Conservation (phyloP, 2,888 invertebrate genomes). For the Ornithoptera priamus region DNA sequence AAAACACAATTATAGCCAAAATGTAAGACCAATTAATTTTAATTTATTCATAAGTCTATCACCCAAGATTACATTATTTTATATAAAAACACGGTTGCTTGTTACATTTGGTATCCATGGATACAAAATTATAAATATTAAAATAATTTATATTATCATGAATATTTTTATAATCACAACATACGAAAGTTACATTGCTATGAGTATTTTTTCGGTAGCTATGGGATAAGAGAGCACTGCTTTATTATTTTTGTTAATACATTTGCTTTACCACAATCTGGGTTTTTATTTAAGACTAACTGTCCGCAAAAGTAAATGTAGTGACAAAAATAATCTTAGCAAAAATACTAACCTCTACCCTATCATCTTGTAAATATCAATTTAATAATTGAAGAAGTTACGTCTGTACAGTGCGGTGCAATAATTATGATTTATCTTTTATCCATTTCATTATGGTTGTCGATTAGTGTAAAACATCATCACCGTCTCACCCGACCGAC, state of each 20-base stretch:
- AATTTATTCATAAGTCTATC: background rate
- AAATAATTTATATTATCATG: background rate
- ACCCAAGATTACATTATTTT: background rate
- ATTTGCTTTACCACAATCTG: constrained; percentile 67
- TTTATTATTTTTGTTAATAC: constrained; percentile 76
- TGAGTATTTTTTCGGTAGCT: background rate
- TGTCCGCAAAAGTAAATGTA: constrained; percentile 75
- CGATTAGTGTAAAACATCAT: too few relatives aligned
- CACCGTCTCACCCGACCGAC: too few relatives aligned
- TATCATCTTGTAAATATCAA: constrained; percentile 17
- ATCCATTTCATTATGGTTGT: too few relatives aligned
- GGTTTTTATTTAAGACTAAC: constrained; percentile 78
- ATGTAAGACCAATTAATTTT: background rate
- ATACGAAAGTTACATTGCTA: background rate
- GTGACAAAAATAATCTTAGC: constrained; percentile 61
- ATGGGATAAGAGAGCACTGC: constrained; percentile 23
- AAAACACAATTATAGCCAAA: background rate
- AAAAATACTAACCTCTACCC: constrained; percentile 35
- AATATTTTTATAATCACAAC: background rate
- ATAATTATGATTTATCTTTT: background rate
- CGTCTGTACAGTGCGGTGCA: background rate
- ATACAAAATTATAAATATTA: constrained; percentile 4
- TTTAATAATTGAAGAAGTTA: background rate
- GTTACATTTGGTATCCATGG: constrained; percentile 1
- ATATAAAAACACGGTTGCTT: background rate